phyloP scores from a whole-genome alignment of 37 sponge, comb jelly and placozoan genomes.

The Bolinopsis microptera region DNA sequence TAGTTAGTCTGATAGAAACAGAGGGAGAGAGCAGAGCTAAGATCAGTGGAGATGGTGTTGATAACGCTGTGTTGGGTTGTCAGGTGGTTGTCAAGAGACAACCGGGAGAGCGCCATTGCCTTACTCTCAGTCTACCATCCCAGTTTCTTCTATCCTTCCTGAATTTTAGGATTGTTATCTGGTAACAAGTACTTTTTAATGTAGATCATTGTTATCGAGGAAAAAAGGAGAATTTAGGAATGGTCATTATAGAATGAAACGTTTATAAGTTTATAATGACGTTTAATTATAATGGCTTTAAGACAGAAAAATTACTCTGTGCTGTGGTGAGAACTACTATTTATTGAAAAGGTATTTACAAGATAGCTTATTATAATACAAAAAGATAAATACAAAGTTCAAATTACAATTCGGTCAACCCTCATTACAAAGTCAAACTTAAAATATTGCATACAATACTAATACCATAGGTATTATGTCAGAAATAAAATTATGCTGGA shows the following conservation, averaged over 20 bases:
- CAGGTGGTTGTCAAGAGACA: conserved; percentile 40
- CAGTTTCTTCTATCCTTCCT: background rate
- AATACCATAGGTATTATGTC: no score
- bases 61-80: background rate
- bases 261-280: no score
- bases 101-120: background rate
- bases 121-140: background rate
- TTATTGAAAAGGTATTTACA: no score
- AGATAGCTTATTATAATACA: background rate
- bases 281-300: no score
- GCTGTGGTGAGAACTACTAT: no score
- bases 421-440: background rate
- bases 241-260: no score
- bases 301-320: no score
- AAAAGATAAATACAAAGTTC: background rate
- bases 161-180: background rate
- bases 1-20: background rate
- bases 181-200: background rate
- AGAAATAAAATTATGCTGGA: no score
- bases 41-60: background rate
- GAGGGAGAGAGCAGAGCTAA: background rate
- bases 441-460: background rate
- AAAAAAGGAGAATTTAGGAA: no score
- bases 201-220: no score
- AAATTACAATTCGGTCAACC: background rate